Base-by-base conservation (phyloP, 2,113 vertebrate species). In the Todiramphus saurophagus region DNA sequence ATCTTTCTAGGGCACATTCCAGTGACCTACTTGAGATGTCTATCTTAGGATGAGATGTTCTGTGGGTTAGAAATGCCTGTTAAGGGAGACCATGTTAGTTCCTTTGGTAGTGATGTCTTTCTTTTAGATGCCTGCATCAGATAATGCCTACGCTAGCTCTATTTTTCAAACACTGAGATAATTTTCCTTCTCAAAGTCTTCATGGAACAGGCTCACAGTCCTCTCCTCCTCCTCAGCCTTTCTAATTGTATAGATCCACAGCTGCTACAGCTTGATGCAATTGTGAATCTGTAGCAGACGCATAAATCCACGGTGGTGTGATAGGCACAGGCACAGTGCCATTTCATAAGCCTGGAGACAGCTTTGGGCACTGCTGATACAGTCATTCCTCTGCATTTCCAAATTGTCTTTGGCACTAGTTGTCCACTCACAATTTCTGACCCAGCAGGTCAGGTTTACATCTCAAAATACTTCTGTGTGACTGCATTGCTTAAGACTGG, bases 11-110 rank as follows among this genome's bases (percentile, higher is more conserved):
- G 58, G 53, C 87, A 89, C 66, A 94, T 84, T 66, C 48, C 58
- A 87, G 66, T 91, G 91, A 95, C 77, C 91, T 92, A 91, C 66
- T 94, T 95, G 68, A 93, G 56, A 91, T 79, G 74, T 75, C 73
- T 87, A 18, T 87, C 69, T 95, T 72, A 94, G 66, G 48, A 87
- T 50, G 35, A 90, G 73, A 44, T 60, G 20, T 74, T 94, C 56
- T 72, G 18, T 87, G 51, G 67, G 37, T 84, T 91, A 87, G 68
- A 92, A 95, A 75, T 23, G 77, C 53, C 58, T 87, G 4, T 78
- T 72, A 78, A 79, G 73, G 48, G 16, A 95, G 46, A 56, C 25
- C 35, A 60, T 13, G 4, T 53, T 48, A 78, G 4, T 77, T 25
- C 23, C 46, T 92, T 37, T 83, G 33, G 17, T 72, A 43, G 15